These are phyloP conservation scores for Conus betulinus DNA, from an alignment of 1,140 invertebrate species.

Conservation along the genomic window DNA sequence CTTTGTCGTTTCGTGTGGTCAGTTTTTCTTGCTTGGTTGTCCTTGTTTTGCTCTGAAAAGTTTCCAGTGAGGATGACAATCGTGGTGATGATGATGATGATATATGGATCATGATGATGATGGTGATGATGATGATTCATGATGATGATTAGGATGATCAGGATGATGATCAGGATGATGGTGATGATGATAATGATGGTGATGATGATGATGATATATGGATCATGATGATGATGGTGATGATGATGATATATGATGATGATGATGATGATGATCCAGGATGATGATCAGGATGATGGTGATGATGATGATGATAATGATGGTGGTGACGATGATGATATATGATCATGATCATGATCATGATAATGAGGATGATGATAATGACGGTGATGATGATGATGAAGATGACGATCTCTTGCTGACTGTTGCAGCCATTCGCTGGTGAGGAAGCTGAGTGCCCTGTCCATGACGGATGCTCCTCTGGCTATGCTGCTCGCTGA, in stretches of 20 bases:
- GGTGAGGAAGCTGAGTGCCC: conserved; percentile 89
- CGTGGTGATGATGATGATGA: background rate
- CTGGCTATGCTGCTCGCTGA: conserved; percentile 87
- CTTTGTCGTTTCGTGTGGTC: no score
- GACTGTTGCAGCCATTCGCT: conserved; percentile 85
- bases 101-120: no score
- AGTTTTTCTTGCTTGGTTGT: no score
- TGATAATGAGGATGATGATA: background rate
- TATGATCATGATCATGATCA: background rate
- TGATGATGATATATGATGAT: background rate
- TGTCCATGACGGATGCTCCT: conserved; percentile 85
- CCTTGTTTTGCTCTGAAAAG: background rate
- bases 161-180: no score
- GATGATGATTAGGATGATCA: background rate
- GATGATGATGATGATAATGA: no score
- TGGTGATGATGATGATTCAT: background rate
- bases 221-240: no score
- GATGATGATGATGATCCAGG: background rate
- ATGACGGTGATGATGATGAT: background rate
- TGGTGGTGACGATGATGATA: background rate
- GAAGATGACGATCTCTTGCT: background rate
- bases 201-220: background rate
- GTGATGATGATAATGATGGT: background rate
- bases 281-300: background rate
- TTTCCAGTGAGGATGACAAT: background rate